A percentile compares a stretch with the other conserved stretches of the same genome.
Conservation (phyloP, 1,140 invertebrate genomes). For the Atta cephalotes region DNA sequence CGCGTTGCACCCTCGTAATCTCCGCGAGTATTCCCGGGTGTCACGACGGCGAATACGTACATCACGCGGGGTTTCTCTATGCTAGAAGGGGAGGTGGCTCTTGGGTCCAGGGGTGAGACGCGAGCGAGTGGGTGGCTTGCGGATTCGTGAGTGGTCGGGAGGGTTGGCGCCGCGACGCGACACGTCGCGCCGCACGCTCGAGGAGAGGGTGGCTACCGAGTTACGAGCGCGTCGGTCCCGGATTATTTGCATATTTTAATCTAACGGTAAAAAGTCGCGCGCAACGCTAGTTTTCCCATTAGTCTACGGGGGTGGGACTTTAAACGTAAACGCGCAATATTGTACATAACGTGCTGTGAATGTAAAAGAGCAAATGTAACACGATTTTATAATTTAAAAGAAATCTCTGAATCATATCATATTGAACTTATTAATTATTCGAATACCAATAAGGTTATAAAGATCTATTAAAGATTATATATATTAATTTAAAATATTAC, state of each 20-base stretch:
- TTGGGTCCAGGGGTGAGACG: conserved; percentile 30
- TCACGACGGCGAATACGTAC: conserved; percentile 63
- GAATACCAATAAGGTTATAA: not conserved
- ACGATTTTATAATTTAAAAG: conserved; percentile 17
- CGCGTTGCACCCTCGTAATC: conserved; percentile 71
- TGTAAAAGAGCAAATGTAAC: conserved; percentile 13
- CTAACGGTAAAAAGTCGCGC: conserved; percentile 71
- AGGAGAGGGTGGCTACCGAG: conserved; percentile 26
- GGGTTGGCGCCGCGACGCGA: conserved; percentile 44
- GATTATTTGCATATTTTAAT: conserved; percentile 78
- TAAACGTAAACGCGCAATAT: conserved; percentile 46
- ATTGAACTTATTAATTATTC: conserved; percentile 4
- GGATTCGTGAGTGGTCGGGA: conserved; percentile 54
- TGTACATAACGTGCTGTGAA: conserved; percentile 34
- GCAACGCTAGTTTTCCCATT: conserved; percentile 69
- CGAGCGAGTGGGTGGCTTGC: conserved; percentile 23
- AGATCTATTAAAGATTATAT: not conserved
- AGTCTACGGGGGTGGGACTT: conserved; percentile 14
- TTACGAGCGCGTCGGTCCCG: conserved; percentile 58
- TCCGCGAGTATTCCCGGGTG: conserved; percentile 61
- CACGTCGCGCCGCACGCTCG: not conserved
- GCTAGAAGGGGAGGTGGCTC: not conserved
- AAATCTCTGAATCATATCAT: not conserved
- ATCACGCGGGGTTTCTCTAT: conserved; percentile 40
- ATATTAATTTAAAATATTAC: not conserved